phyloP scores from a whole-genome alignment of 2,888 invertebrate species.

The Chesias legatella region DNA sequence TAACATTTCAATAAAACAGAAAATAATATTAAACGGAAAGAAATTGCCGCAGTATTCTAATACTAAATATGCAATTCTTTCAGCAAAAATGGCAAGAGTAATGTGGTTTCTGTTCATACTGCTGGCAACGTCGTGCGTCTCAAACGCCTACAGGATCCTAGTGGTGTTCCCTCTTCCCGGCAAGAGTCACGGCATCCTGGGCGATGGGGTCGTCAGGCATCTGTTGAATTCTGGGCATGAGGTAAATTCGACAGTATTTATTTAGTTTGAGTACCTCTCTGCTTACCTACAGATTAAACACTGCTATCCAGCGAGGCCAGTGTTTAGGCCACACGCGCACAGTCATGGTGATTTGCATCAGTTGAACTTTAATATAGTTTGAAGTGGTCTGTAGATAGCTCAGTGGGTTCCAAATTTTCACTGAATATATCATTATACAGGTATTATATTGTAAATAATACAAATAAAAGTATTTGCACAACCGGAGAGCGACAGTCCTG shows the following conservation, averaged over 20 bases:
- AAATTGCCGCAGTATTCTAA: too few species aligned
- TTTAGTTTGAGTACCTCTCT: not conserved
- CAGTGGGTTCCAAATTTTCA: too few species aligned
- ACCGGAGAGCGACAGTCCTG: too few species aligned
- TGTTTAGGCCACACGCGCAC: constrained; percentile 3
- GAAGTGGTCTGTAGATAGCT: too few species aligned
- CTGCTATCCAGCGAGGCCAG: not conserved
- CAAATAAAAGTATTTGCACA: too few species aligned
- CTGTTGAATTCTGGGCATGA: constrained; percentile 48
- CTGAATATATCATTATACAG: too few species aligned
- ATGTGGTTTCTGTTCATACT: not conserved
- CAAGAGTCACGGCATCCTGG: constrained; percentile 46
- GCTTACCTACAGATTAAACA: not conserved
- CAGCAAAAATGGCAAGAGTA: constrained; percentile 1
- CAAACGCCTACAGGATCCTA: constrained; percentile 39
- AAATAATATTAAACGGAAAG: too few species aligned
- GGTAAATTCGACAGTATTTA: too few species aligned
- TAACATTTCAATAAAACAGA: too few species aligned
- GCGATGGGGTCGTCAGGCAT: constrained; percentile 38
- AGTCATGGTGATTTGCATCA: too few species aligned
- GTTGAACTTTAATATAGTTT: too few species aligned
- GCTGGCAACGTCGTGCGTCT: not conserved
- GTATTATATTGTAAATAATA: too few species aligned
- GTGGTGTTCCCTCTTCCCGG: constrained; percentile 42
- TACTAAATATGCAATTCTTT: not conserved